A percentile compares a stretch with the other conserved stretches of the same genome.
These are phyloP conservation scores for Entomobrya proxima DNA, from an alignment of 2,888 invertebrate species.

Conservation along the genomic window DNA sequence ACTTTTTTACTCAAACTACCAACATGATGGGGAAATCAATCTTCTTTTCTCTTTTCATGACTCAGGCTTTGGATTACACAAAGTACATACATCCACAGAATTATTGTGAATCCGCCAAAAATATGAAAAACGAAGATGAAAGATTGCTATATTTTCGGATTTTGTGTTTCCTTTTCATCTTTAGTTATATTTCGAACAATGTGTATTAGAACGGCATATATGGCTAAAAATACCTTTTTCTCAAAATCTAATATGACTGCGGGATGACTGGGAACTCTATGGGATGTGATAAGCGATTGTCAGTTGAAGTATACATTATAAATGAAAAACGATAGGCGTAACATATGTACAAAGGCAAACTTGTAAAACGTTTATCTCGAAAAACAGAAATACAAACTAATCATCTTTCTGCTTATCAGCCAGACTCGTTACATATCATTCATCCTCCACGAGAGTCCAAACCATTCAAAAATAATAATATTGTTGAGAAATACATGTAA, in stretches of 20 bases:
- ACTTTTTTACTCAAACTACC: background rate
- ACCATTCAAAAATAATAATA: too few relatives aligned
- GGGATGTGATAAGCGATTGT: too few relatives aligned
- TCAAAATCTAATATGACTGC: background rate
- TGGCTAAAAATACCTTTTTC: background rate
- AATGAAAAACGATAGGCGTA: too few relatives aligned
- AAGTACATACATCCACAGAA: background rate
- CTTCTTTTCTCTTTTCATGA: slow-evolving; percentile 59
- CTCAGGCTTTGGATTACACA: slow-evolving; percentile 41
- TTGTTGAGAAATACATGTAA: too few relatives aligned
- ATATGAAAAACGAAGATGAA: slow-evolving; percentile 50
- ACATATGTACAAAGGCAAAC: too few relatives aligned
- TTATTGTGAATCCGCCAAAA: slow-evolving; percentile 27
- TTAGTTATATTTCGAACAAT: background rate
- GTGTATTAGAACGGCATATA: background rate
- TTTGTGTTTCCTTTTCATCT: background rate
- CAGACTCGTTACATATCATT: too few relatives aligned
- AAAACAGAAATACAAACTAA: too few relatives aligned
- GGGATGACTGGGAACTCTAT: too few relatives aligned
- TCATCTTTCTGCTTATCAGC: too few relatives aligned
- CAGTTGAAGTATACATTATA: too few relatives aligned
- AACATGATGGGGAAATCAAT: slow-evolving; percentile 56
- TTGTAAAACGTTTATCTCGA: too few relatives aligned
- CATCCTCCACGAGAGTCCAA: too few relatives aligned
- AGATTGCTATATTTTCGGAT: slow-evolving; percentile 44